Evolutionary conservation across 2,888 invertebrate species (phyloP).

Genomic region (Brassicogethes aeneus): DNA sequence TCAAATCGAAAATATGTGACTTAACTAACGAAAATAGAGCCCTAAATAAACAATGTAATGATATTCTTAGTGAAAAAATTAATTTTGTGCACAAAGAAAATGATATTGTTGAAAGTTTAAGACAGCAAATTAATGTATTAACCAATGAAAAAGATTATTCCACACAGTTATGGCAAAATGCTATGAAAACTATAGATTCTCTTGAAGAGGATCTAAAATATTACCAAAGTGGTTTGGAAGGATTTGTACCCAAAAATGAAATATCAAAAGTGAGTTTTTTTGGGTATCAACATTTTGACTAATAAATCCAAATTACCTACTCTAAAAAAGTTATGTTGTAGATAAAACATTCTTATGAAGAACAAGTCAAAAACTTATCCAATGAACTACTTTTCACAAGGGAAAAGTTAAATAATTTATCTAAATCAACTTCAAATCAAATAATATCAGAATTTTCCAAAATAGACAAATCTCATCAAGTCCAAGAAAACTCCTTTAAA

Average conservation of each 20-base stretch:
- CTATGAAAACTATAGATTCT: conserved; percentile 55
- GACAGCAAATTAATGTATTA: conserved; percentile 21
- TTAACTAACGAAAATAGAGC: background rate
- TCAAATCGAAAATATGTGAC: background rate
- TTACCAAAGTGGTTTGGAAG: conserved; percentile 36
- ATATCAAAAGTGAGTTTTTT: conserved; percentile 28
- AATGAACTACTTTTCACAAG: conserved; percentile 12
- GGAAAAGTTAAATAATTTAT: conserved; percentile 15
- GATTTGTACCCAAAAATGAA: conserved; percentile 30
- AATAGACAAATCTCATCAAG: conserved; percentile 31
- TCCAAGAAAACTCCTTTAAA: conserved; percentile 45
- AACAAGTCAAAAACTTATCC: conserved; percentile 49
- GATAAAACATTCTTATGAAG: conserved; percentile 44
- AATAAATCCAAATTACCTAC: conserved; percentile 4
- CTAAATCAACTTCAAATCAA: conserved; percentile 22
- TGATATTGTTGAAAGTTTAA: conserved; percentile 24
- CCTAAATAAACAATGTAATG: background rate
- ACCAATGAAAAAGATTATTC: conserved; percentile 56
- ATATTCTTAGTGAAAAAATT: background rate
- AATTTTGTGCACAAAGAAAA: conserved; percentile 10
- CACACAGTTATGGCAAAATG: conserved; percentile 56
- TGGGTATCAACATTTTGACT: conserved; percentile 4
- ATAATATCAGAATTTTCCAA: conserved; percentile 45
- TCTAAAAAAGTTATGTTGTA: conserved; percentile 18
- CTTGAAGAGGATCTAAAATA: conserved; percentile 58